Base-by-base conservation (phyloP, 2,113 vertebrate species). In the Pterocles gutturalis region DNA sequence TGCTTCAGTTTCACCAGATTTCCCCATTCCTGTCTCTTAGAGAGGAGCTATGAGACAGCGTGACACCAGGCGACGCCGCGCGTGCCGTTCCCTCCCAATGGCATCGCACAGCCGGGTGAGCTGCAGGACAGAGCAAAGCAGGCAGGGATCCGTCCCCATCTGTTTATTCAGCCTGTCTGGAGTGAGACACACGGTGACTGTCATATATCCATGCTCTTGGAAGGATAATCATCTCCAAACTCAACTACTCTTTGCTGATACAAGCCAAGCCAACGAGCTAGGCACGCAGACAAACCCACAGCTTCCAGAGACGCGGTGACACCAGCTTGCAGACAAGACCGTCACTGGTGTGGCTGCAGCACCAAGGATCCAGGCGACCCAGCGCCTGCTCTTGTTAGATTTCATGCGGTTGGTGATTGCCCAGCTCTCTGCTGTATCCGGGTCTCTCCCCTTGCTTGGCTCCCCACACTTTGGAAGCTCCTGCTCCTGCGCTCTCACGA, bases 321-420 rank as follows among this genome's bases (percentile, higher is more conserved):
- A 53, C 15, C 34, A 49, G 17, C 49, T 20, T 7, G 9, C 72
- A 60, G n/a, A 33, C 11, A 5, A 64, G 62, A 25, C 51, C 10
- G 2, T 64, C 34, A 33, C 7, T 61, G 1, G 0, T 2, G 3
- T 12, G 53, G 36, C 16, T 1, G 0, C 18, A 7, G n/a, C 10
- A 33, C 48, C 48, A 49, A 33, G 29, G 46, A 55, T 53, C 26
- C 75, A 28, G 33, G 34, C 2, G 38, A 41, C 38, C 41, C 38
- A 38, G 38, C 38, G 10, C 38, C 10, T 38, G 38, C 38, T 38
- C 38, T 38, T 38, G 38, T 38, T 38, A 38, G 38, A 38, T 38
- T 38, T 38, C 38, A 38, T 38, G 38, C 8, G 38, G 38, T 38
- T 38, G 38, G 38, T 38, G 38, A 38, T 38, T 38, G 38, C 38